Percentiles rank a stretch among this genome's conserved stretches.
These are phyloP conservation scores for Panthera uncia DNA, from an alignment of 2,113 vertebrate genomes.

Conservation along the genomic window DNA sequence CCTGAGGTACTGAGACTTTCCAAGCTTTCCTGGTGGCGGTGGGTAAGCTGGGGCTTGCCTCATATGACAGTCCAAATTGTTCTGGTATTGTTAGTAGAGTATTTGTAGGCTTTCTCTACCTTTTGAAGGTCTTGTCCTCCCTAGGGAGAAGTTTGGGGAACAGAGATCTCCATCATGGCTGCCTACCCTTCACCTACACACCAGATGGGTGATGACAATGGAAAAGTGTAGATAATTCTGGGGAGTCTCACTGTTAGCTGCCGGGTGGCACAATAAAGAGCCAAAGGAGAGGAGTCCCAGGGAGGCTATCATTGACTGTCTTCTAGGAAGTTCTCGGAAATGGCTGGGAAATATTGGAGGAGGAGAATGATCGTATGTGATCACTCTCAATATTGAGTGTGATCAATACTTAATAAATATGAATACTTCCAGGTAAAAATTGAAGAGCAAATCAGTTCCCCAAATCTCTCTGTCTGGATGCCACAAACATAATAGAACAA, in stretches of 20 bases:
- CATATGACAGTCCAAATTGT: background rate
- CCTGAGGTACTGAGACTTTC: background rate
- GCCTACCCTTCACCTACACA: rapidly evolving
- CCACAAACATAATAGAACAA: background rate
- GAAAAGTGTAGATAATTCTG: background rate
- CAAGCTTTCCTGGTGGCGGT: background rate
- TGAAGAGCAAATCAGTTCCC: background rate
- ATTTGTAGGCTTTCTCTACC: background rate
- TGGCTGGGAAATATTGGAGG: background rate
- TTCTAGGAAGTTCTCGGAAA: background rate
- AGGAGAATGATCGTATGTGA: background rate
- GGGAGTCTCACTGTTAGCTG: no score
- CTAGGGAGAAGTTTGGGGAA: background rate
- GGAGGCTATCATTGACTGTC: rapidly evolving
- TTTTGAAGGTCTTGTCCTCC: background rate
- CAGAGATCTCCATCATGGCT: background rate
- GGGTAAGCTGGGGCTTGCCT: background rate
- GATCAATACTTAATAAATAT: background rate
- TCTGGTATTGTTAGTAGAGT: background rate
- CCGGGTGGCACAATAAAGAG: background rate
- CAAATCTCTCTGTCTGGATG: background rate
- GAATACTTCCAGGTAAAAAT: background rate
- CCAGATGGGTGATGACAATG: background rate
- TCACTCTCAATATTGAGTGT: background rate
- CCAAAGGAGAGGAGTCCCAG: background rate